These are phyloP conservation scores for Lagria hirta DNA, from an alignment of 2,888 invertebrate genomes.

Conservation along the genomic window DNA sequence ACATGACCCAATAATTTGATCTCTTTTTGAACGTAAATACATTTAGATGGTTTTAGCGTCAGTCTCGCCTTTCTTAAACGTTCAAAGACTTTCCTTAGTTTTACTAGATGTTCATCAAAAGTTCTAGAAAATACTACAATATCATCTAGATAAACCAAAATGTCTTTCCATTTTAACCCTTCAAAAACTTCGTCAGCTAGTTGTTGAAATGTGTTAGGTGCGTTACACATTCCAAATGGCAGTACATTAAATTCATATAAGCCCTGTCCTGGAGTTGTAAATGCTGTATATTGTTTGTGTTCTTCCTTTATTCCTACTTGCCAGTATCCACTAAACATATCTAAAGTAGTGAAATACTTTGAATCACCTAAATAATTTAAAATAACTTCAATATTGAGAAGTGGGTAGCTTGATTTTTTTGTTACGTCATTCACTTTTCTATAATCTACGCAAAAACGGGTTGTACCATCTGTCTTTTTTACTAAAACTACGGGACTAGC, in stretches of 20 bases:
- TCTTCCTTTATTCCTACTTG: conserved; percentile 25
- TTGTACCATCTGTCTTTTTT: conserved; percentile 13
- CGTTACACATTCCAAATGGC: conserved; percentile 35
- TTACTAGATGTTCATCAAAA: conserved; percentile 25
- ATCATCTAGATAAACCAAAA: conserved; percentile 19
- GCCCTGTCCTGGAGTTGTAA: conserved; percentile 30
- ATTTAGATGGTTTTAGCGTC: conserved; percentile 21
- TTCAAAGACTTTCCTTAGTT: conserved; percentile 26
- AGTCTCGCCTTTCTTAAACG: conserved; percentile 29
- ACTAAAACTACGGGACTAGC: conserved; percentile 31
- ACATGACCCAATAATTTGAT: conserved; percentile 14
- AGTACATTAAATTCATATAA: conserved; percentile 33
- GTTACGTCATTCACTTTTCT: too few relatives aligned
- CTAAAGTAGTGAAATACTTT: conserved; percentile 30
- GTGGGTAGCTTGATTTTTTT: conserved; percentile 29
- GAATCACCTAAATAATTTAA: conserved; percentile 27
- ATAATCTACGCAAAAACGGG: conserved; percentile 26
- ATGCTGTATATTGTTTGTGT: conserved; percentile 31
- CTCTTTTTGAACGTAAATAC: conserved; percentile 2
- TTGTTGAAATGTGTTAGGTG: conserved; percentile 32
- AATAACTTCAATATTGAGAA: conserved; percentile 33
- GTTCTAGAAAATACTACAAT: conserved; percentile 11
- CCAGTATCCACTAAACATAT: conserved; percentile 34
- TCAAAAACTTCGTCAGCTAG: conserved; percentile 30
- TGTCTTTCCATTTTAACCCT: conserved; percentile 27